Conservation (phyloP, 2,797 vertebrate genomes). For the Florisuga fusca region DNA sequence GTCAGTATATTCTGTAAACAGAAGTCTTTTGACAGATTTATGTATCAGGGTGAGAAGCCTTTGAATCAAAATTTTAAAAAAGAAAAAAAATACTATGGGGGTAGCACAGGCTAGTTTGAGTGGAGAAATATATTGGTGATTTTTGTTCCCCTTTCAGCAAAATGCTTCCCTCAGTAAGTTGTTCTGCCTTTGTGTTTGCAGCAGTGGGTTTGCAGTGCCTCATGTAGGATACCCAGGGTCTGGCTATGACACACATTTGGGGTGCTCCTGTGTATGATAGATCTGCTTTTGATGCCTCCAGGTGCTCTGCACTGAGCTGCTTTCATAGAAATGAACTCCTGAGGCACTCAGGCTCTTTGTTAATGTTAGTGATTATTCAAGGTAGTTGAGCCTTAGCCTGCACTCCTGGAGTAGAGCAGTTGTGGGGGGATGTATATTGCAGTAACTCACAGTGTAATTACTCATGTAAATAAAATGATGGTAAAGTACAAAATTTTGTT, state of each 20-base stretch:
- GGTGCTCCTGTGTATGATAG: neutral
- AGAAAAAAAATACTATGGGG: neutral
- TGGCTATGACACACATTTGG: accelerated
- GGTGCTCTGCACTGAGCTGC: neutral
- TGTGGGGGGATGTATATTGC: neutral
- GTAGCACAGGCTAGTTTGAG: neutral
- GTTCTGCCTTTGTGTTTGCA: accelerated
- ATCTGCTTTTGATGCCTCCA: neutral
- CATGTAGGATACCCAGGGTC: accelerated
- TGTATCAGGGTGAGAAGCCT: neutral
- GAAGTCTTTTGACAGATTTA: neutral
- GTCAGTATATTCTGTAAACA: neutral
- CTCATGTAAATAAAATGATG: neutral
- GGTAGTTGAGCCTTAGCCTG: neutral
- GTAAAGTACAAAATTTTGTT: neutral
- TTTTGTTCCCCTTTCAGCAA: neutral
- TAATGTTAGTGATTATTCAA: accelerated
- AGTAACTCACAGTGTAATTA: neutral
- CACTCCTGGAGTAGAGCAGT: neutral
- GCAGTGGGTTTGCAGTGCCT: neutral
- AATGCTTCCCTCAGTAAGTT: accelerated
- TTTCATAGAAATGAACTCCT: accelerated
- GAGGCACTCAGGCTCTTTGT: neutral
- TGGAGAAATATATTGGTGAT: neutral
- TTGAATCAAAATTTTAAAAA: neutral